Percentiles rank a stretch among this genome's conserved stretches.
These are phyloP conservation scores for Phoenicopterus ruber DNA, from an alignment of 2,113 vertebrate species.

Conservation along the genomic window DNA sequence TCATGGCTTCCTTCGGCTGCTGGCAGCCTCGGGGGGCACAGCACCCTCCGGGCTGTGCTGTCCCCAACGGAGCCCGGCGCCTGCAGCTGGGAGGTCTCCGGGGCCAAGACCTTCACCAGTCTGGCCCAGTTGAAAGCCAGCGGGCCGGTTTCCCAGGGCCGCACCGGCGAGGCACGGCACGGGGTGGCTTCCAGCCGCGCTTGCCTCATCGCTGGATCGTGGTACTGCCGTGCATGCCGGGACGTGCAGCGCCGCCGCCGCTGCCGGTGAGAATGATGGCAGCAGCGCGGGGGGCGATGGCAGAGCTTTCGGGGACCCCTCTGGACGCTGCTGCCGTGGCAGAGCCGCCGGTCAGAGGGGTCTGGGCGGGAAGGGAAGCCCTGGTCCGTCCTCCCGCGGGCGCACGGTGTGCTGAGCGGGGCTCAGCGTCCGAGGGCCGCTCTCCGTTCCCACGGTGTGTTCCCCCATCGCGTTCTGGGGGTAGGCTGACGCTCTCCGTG, in stretches of 20 bases:
- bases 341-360: background rate
- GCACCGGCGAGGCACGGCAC: accelerated
- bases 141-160: accelerated
- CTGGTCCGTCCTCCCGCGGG: background rate
- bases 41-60: background rate
- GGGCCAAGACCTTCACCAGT: background rate
- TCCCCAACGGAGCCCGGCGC: accelerated
- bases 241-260: background rate
- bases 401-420: background rate
- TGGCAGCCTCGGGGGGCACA: background rate
- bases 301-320: background rate
- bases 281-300: accelerated
- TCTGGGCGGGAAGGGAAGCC: background rate
- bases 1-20: background rate
- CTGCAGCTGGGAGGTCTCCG: background rate
- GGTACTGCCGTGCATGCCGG: accelerated
- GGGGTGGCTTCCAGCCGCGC: background rate
- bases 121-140: background rate
- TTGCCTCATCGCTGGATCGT: background rate
- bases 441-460: background rate
- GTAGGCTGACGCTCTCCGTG: accelerated
- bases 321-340: background rate
- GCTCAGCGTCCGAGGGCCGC: accelerated
- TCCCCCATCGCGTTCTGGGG: accelerated
- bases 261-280: accelerated